A percentile compares a stretch with the other conserved stretches of the same genome.
These are phyloP conservation scores for Leptinotarsa peninsularis DNA, from an alignment of 2,888 invertebrate genomes.

Conservation along the genomic window DNA sequence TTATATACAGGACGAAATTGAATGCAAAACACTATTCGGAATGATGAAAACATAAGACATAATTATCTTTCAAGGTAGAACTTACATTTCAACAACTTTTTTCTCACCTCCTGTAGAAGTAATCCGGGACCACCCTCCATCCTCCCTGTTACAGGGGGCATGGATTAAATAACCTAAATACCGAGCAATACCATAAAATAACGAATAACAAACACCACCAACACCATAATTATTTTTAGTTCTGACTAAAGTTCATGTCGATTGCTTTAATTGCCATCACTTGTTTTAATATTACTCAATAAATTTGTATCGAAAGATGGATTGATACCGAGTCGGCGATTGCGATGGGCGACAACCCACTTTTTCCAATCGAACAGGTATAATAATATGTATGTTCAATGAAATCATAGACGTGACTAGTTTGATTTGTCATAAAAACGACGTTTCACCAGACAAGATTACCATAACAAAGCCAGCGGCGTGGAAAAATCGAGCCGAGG, in stretches of 20 bases:
- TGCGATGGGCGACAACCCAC: conserved; percentile 28
- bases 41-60: not conserved
- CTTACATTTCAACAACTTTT: conserved; percentile 29
- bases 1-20: not conserved
- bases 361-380: conserved; percentile 24
- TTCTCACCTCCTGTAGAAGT: conserved; percentile 26
- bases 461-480: conserved; percentile 25
- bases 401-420: conserved; percentile 28
- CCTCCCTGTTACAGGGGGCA: not conserved
- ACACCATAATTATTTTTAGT: conserved; percentile 2
- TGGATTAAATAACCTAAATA: not conserved
- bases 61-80: not conserved
- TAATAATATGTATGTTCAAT: conserved; percentile 22
- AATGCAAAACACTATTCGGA: not conserved
- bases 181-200: not conserved
- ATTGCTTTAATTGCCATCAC: conserved; percentile 17
- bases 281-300: conserved; percentile 29
- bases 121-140: conserved; percentile 12
- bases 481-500: conserved; percentile 19
- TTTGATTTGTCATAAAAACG: conserved; percentile 27
- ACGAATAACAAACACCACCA: not conserved
- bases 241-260: conserved; percentile 23
- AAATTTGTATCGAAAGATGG: conserved; percentile 31
- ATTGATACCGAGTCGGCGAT: conserved; percentile 13
- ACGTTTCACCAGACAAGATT: conserved; percentile 20